Percentiles rank a stretch among this genome's conserved stretches.
These are phyloP conservation scores for Turnix velox DNA, from an alignment of 2,113 vertebrate genomes.

Conservation along the genomic window DNA sequence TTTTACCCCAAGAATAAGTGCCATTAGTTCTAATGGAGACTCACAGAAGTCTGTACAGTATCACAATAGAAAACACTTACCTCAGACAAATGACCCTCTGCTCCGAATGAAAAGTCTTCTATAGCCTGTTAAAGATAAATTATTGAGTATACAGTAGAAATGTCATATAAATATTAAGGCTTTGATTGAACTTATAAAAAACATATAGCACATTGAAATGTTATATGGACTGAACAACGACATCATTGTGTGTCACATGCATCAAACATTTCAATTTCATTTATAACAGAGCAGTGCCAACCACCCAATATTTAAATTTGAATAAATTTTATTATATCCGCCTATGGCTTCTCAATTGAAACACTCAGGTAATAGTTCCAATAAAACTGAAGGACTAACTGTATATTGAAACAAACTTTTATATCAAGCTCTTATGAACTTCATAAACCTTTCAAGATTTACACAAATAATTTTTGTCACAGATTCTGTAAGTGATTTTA, in stretches of 20 bases:
- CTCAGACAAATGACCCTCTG: conserved; percentile 37
- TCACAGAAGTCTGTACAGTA: background rate
- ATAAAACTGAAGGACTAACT: background rate
- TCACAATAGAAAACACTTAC: conserved; percentile 40
- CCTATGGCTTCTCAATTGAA: background rate
- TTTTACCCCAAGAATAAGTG: background rate
- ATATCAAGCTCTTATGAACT: background rate
- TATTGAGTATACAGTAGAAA: background rate
- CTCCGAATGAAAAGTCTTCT: conserved; percentile 22
- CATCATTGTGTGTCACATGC: background rate
- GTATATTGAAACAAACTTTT: background rate
- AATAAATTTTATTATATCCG: background rate
- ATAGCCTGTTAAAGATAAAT: conserved; percentile 35
- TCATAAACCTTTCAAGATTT: background rate
- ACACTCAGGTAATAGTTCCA: background rate
- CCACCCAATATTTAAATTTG: background rate
- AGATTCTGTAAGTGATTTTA: background rate
- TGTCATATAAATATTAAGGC: background rate
- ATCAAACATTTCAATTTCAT: background rate
- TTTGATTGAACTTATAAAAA: background rate
- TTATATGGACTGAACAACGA: background rate
- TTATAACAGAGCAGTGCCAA: background rate
- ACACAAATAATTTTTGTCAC: background rate
- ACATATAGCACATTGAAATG: background rate
- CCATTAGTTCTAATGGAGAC: conserved; percentile 13